Evolutionary conservation across 2,888 invertebrate species (phyloP), one percentile per base, ranked within the genome.

Genomic region (Sipunculus nudus): DNA sequence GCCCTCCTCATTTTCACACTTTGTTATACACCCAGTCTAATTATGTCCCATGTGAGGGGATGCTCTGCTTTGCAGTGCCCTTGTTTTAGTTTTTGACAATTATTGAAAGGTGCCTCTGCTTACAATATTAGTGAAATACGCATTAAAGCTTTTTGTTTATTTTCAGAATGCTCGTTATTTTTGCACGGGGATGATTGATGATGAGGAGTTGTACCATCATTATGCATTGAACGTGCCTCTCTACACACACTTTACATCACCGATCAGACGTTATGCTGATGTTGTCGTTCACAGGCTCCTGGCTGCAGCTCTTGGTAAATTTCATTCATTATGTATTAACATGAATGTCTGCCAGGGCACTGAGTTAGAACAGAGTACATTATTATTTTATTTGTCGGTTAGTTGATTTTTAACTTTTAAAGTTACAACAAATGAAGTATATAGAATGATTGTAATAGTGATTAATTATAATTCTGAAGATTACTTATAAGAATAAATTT

Each of bases 181-280:
- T 74, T 86, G 86, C 66, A 77, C 83, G 19, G 85, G 84, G 1
- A 66, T 67, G 49, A 48, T 79, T 4, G 71, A 74, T 2, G 78
- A 79, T 60, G 79, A 79, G 59, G 67, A 63, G 2, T 49, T 77
- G 43, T 86, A 78, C 66, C 87, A 87, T 65, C 97, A 98, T 85
- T 98, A 93, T 84, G 96, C 96, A 5, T 85, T 98, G 25, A 93
- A 92, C 80, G 90, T 94, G 32, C 91, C 93, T 1, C 87, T 92
- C 53, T 97, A 97, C 80, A 97, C 97, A 0, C 97, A 98, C 86
- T 98, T 97, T 80, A 98, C 97, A 0, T 96, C 96, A 40, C 97
- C 97, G 0, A 97, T 97, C 70, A 86, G 97, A 78, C 88, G 89
- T 38, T 89, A 90, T 85, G 90, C 96, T 1, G 96, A 97, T 84